Base-by-base conservation (phyloP, 1,140 invertebrate species). In the Colletes latitarsis region DNA sequence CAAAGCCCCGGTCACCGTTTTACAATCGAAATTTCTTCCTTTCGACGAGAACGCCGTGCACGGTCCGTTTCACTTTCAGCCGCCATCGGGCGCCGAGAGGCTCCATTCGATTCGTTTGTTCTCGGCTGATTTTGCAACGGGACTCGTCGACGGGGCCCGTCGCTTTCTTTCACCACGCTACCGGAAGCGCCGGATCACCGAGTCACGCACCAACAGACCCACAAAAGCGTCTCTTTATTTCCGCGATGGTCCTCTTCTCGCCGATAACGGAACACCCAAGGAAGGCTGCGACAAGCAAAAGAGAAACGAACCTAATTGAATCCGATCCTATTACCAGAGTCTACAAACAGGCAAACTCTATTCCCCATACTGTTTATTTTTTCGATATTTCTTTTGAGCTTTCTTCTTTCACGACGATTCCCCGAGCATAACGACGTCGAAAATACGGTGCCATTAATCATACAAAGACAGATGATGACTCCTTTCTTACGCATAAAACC, bases 181-280 rank as follows among this genome's bases (percentile, higher is more conserved):
- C 41, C 77, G 83, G 83, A 85, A 85, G 82, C 77, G 77, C 77
- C 81, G 77, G 83, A 84, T 81, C 68, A 49, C 19, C n/a, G 71
- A 72, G 77, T 75, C 76, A 71, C 41, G 68, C 6, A 19, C 57
- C 30, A 71, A 43, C 60, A 63, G 69, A 79, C 63, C 41, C 69
- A 41, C 57, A 75, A 60, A 83, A 55, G 58, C 49, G 55, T 58
- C 80, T 77, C 77, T 84, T 84, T 80, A 77, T 75, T 62, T 60
- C 30, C 64, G 57, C 77, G 72, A 75, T 70, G 39, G 30, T n/a
- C 43, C 15, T 8, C 52, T 66, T 52, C 19, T n/a, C 53, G 30
- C 30, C 60, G 63, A 80, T 80, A 80, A 83, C 82, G 77, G 80
- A 68, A 80, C 73, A 66, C 21, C 1, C n/a, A 6, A 57, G 14